These are phyloP conservation scores for Eciton burchellii DNA, from an alignment of 1,140 invertebrate species.

Conservation along the genomic window DNA sequence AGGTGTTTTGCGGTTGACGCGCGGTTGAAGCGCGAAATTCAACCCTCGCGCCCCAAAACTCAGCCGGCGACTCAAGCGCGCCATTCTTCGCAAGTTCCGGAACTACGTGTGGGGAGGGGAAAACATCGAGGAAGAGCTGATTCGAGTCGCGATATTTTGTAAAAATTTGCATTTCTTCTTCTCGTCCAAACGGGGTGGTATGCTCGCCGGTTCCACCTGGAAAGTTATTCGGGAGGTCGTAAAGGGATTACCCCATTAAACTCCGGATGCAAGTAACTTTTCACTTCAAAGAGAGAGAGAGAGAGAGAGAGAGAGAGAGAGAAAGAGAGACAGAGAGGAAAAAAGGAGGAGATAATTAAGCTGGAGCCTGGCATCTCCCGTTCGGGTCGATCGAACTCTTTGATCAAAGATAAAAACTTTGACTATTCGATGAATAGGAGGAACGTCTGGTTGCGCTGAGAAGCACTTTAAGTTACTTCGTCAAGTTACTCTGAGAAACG, in stretches of 20 bases:
- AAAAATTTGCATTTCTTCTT: neutral
- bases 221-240: neutral
- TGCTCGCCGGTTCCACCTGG: neutral
- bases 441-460: slow-evolving; percentile 60
- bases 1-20: slow-evolving; percentile 59
- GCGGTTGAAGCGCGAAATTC: neutral
- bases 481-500: neutral
- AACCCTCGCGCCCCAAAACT: neutral
- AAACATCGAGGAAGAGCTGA: slow-evolving; percentile 1
- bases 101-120: slow-evolving; percentile 12
- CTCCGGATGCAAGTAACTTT: slow-evolving; percentile 16
- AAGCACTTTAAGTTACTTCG: slow-evolving; percentile 37
- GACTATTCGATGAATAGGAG: slow-evolving; percentile 26
- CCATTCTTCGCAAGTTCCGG: neutral
- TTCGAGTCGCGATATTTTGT: slow-evolving; percentile 22
- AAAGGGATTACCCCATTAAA: slow-evolving; percentile 25
- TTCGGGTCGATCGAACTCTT: slow-evolving; percentile 17
- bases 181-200: neutral
- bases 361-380: neutral
- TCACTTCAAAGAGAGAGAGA: neutral
- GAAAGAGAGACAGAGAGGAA: neutral
- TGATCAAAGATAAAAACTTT: slow-evolving; percentile 56
- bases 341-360: slow-evolving; percentile 29
- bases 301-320: neutral
- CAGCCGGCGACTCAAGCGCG: neutral